A percentile compares a stretch with the other conserved stretches of the same genome.
Evolutionary conservation across 2,888 invertebrate species (phyloP).

Genomic region (Disparrhopalites patrizii): DNA sequence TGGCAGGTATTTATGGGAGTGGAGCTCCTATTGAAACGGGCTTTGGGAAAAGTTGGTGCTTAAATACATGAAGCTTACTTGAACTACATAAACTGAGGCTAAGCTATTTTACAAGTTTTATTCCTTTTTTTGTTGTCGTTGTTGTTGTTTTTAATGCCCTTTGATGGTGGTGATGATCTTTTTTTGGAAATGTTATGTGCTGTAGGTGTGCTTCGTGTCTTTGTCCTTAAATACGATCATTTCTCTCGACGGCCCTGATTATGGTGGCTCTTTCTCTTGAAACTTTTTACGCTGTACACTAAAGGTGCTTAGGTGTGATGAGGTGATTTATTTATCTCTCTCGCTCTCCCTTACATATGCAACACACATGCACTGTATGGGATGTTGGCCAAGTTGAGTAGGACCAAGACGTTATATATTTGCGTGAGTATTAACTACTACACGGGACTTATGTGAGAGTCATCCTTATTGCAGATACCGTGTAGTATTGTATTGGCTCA

Average conservation of each 20-base stretch:
- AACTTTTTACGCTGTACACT: no score
- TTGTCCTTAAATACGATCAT: no score
- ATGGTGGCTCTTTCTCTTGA: no score
- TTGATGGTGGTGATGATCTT: constrained; percentile 3
- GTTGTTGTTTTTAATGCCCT: constrained; percentile 20
- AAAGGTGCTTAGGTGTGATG: no score
- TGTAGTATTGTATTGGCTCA: constrained; percentile 45
- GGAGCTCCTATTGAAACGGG: constrained; percentile 3
- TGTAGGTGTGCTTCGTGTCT: no score
- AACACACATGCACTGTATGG: no score
- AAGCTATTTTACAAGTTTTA: constrained; percentile 15
- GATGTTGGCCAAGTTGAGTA: no score
- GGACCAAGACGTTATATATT: background rate
- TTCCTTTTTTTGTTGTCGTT: no score
- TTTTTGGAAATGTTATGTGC: constrained; percentile 6
- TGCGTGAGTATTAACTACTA: background rate
- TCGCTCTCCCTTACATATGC: no score
- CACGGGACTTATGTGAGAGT: constrained; percentile 6
- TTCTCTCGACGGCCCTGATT: no score
- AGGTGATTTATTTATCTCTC: no score
- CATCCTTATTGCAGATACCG: constrained; percentile 40
- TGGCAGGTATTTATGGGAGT: background rate
- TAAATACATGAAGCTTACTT: background rate
- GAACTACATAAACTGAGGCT: background rate
- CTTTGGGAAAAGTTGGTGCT: background rate